Evolutionary conservation across 2,113 vertebrate species (phyloP).

Genomic region (Zingel zingel): DNA sequence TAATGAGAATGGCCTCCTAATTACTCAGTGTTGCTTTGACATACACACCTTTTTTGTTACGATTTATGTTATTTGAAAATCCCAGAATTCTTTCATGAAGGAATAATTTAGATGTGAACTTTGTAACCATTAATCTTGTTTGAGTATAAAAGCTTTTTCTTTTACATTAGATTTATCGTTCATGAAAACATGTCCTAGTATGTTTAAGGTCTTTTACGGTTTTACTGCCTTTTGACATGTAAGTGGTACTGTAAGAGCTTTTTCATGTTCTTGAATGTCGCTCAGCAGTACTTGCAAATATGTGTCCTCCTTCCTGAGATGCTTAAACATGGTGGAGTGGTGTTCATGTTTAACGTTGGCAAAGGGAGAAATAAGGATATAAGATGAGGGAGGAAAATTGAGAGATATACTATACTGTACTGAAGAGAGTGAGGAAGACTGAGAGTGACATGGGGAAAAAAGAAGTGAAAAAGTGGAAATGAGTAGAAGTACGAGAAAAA

Average conservation of each 20-base stretch:
- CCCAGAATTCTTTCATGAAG: neutral
- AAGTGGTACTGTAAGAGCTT: slow-evolving; percentile 62
- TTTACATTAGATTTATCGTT: neutral
- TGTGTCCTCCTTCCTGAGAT: slow-evolving; percentile 21
- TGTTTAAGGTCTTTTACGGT: slow-evolving; percentile 22
- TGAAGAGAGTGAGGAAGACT: slow-evolving; percentile 4
- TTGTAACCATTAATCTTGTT: neutral
- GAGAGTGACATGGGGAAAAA: neutral
- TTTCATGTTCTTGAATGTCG: slow-evolving; percentile 60
- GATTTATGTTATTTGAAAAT: neutral
- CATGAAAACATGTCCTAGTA: neutral
- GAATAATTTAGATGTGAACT: neutral
- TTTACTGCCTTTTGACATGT: slow-evolving; percentile 52
- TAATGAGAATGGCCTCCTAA: neutral
- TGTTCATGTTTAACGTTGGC: slow-evolving; percentile 27
- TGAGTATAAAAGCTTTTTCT: slow-evolving; percentile 4
- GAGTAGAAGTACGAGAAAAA: slow-evolving; percentile 10
- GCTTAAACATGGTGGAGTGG: slow-evolving; percentile 26
- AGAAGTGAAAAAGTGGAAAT: slow-evolving; percentile 3
- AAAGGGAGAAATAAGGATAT: slow-evolving; percentile 16
- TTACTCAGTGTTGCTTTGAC: neutral
- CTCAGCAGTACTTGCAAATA: slow-evolving; percentile 8
- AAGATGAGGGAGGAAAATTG: neutral
- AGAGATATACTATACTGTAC: neutral
- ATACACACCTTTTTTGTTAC: too few relatives aligned